Conservation (phyloP, 1,140 invertebrate species). For the Colletes gigas region DNA sequence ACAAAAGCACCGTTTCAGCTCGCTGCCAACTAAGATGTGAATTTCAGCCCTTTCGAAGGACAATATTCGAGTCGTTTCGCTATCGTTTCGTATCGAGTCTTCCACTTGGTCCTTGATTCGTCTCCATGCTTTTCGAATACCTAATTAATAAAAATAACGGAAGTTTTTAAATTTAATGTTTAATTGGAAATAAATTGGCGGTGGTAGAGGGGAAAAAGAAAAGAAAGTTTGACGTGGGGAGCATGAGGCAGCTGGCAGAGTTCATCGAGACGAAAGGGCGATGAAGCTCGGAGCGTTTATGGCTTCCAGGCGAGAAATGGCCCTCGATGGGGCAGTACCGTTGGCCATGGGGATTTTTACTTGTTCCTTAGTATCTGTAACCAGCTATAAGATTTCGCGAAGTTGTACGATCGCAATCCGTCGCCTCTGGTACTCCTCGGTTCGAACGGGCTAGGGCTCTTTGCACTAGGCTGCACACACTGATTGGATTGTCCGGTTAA, state of each 20-base stretch:
- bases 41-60: no score
- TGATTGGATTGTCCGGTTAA: constrained; percentile 48
- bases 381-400: constrained; percentile 65
- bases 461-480: constrained; percentile 17
- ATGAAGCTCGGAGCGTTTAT: constrained; percentile 32
- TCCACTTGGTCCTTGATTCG: no score
- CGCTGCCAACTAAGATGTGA: no score
- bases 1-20: no score
- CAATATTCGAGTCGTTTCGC: no score
- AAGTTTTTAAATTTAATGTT: no score
- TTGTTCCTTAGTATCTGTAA: constrained; percentile 10
- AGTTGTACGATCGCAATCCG: constrained; percentile 63
- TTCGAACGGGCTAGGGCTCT: not conserved
- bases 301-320: constrained; percentile 5
- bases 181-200: not conserved
- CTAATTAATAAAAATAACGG: no score
- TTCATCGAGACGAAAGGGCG: constrained; percentile 11
- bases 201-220: not conserved
- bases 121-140: no score
- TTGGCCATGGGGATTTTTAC: not conserved
- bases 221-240: not conserved
- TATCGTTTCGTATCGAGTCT: no score
- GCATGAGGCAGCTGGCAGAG: not conserved
- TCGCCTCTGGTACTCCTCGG: not conserved
- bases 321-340: not conserved